Evolutionary conservation across 2,113 vertebrate genomes (phyloP), one percentile per base, ranked within the genome.

Genomic region (Brachionichthys hirsutus): DNA sequence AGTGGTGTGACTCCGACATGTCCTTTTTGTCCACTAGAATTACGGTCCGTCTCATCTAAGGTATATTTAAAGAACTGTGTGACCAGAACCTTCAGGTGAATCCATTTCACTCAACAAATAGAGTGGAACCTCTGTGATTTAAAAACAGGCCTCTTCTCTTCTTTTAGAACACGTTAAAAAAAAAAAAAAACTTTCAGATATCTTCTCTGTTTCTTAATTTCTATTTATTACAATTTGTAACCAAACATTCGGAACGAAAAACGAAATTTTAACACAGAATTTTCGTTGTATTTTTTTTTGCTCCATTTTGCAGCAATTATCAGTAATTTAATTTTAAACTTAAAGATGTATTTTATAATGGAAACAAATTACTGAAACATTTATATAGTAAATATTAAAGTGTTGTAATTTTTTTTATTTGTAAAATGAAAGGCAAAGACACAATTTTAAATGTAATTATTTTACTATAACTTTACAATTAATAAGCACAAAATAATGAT

Each of bases 41-140:
- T 72, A 75, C 62, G 45, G 57, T 16, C 1, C 12, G 19, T 56
- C 56, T 81, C 67, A 81, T 73, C 83, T 63, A 57, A 66, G 75
- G 41, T 59, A 40, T 48, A 73, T 74, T 78, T 72, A 78, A 67
- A 74, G 68, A 76, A 68, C 75, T 65, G 73, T 68, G 56, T 73
- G 73, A 67, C 56, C 65, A 64, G 59, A 60, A 70, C 59, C 70
- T 77, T 67, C 62, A 80, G 68, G 67, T 73, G 36, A 80, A 47
- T 77, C 62, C 65, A 54, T 79, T 84, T 44, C 70, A 53, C 19
- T 38, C 0, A 3, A 76, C 36, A 35, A 73, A 58, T 65, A 70
- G 81, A 80, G 51, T 40, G 34, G 35, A 70, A 58, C 47, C 61
- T 67, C 61, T 65, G 50, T 74, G 56, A 44, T 52, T 70, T 50